Evolutionary conservation across 1,140 invertebrate genomes (phyloP).

Genomic region (Tigriopus japonicus): DNA sequence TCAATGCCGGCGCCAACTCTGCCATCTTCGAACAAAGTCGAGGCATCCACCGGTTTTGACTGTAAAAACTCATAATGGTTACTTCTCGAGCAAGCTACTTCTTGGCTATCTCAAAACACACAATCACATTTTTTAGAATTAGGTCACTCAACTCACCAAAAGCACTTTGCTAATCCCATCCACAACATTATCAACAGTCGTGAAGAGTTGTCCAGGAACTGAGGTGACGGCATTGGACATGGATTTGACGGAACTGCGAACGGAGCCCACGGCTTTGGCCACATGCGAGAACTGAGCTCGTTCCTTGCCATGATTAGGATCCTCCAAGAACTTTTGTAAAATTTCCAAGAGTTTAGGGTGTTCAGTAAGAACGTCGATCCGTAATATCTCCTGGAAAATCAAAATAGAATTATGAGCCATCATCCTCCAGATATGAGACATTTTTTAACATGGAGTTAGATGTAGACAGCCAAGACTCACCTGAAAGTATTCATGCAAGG

Average conservation of each 20-base stretch:
- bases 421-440: too few species aligned
- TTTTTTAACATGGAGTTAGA: too few species aligned
- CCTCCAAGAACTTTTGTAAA: conserved; percentile 52
- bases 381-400: conserved; percentile 41
- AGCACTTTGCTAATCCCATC: conserved; percentile 38
- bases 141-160: too few species aligned
- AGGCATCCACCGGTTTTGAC: too few species aligned
- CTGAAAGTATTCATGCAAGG: neutral
- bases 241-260: conserved; percentile 24
- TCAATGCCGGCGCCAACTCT: conserved; percentile 1
- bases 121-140: too few species aligned
- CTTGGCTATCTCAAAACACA: too few species aligned
- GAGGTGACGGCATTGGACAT: conserved; percentile 29
- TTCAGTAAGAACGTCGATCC: conserved; percentile 36
- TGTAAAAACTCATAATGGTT: too few species aligned
- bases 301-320: conserved; percentile 47
- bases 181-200: conserved; percentile 59
- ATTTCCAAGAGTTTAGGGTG: conserved; percentile 45
- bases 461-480: too few species aligned
- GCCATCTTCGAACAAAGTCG: neutral
- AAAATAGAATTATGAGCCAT: too few species aligned
- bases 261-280: conserved; percentile 4
- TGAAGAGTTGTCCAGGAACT: conserved; percentile 30
- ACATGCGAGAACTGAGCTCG: neutral
- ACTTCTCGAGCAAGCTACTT: too few species aligned